Evolutionary conservation across 1,140 invertebrate species (phyloP), one percentile per base, ranked within the genome.

Genomic region (Luehdorfia chinensis): DNA sequence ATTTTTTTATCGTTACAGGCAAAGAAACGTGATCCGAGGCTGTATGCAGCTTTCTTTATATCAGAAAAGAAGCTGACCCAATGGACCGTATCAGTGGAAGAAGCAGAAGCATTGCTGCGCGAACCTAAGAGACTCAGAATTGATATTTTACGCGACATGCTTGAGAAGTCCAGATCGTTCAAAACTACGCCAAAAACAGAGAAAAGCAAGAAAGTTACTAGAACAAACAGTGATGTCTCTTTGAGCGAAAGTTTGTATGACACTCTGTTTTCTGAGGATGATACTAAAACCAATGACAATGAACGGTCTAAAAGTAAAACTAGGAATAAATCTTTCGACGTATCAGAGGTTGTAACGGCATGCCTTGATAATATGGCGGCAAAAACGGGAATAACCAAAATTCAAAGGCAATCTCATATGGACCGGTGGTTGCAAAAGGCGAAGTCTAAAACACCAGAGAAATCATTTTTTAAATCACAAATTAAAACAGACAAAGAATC

Each of bases 51-150:
- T 16, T 90, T 84, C 54, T 78, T 80, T 44, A 65, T 90, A 39
- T 83, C 83, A 13, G 71, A 85, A 27, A 79, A 77, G 53, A 80
- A 87, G 55, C 78, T 80, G 54, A 37, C 77, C 13, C 83, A 88
- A 58, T 93, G 93, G 92, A 87, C 89, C 36, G 74, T 87, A 23
- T 91, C 92, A 11, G 89, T 94, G 6, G 62, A 84, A 14, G 91
- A 92, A 75, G 90, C 90, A n/a, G 87, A 89, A 59, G 66, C 60
- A 31, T 47, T 88, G 19, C 30, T 75, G 3, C 57, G 68, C 30
- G 79, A 87, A 54, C 83, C 83, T 7, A 80, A 79, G 45, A 66
- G 84, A 34, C 50, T 84, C 11, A 64, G 87, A 54, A 86, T 87
- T 32, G 78, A 87, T 27, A 55, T 83, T 15, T 66, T 87, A 23